These are phyloP conservation scores for Oxyteleia sp. DNA, from an alignment of 2,888 invertebrate genomes.

Conservation along the genomic window DNA sequence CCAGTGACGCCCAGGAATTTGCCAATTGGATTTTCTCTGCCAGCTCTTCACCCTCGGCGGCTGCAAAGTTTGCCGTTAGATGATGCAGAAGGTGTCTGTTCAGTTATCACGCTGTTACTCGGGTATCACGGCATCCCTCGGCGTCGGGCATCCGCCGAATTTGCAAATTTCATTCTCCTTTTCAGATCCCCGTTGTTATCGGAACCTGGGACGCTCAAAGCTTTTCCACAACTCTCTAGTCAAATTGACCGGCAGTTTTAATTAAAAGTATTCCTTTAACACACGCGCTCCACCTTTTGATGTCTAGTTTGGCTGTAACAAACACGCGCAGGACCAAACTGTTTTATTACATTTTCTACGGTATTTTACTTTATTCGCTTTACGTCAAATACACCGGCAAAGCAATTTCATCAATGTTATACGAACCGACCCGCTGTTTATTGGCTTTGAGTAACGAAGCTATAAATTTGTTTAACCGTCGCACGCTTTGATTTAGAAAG, in stretches of 20 bases:
- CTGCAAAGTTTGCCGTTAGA: conserved; percentile 83
- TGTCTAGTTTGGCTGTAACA: conserved; percentile 47
- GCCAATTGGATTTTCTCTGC: conserved; percentile 87
- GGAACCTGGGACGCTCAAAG: conserved; percentile 12
- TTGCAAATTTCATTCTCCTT: conserved; percentile 57
- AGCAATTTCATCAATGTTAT: conserved; percentile 61
- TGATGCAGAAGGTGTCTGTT: conserved; percentile 83
- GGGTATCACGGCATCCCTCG: conserved; percentile 56
- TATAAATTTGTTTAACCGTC: conserved; percentile 49
- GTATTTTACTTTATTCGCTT: conserved; percentile 64
- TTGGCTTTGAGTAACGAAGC: conserved; percentile 62
- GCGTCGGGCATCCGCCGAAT: conserved; percentile 31
- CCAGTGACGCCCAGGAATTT: conserved; percentile 87
- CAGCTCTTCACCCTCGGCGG: conserved; percentile 81
- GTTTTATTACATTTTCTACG: conserved; percentile 69
- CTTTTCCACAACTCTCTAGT: conserved; percentile 27
- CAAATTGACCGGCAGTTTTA: conserved; percentile 60
- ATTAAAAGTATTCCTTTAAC: conserved; percentile 60
- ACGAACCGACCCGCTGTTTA: conserved; percentile 31
- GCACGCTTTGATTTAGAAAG: conserved; percentile 8
- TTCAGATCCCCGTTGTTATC: conserved; percentile 14
- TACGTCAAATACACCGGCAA: conserved; percentile 54
- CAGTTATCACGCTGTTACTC: conserved; percentile 78
- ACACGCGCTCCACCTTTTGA: conserved; percentile 42
- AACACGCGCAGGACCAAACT: conserved; percentile 30